Percentiles rank a stretch among this genome's conserved stretches.
Evolutionary conservation across 2,113 vertebrate genomes (phyloP).

Genomic region (Axis porcinus): DNA sequence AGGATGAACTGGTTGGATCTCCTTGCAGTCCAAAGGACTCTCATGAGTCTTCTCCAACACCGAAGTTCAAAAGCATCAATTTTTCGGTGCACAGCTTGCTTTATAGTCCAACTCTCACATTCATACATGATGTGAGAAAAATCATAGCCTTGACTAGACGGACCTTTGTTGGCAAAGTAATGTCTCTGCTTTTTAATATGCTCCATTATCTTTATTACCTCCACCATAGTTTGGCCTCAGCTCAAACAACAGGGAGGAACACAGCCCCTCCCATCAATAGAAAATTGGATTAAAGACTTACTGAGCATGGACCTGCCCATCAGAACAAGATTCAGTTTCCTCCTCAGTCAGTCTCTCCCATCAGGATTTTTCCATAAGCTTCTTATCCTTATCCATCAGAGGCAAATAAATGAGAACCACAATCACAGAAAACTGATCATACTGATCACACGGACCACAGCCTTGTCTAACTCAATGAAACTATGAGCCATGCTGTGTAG

Average conservation of each 20-base stretch:
- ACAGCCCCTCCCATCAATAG: background rate
- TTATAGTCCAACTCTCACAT: background rate
- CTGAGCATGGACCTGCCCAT: background rate
- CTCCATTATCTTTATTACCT: background rate
- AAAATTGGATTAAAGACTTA: background rate
- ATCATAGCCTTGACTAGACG: background rate
- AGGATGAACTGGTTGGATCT: background rate
- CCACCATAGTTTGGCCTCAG: background rate
- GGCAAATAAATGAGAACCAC: background rate
- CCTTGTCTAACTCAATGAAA: background rate
- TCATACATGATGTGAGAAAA: background rate
- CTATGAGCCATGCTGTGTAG: background rate
- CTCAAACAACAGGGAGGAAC: background rate
- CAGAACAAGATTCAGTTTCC: background rate
- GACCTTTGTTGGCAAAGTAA: background rate
- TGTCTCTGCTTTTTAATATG: background rate
- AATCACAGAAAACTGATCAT: background rate
- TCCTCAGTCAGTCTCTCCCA: background rate
- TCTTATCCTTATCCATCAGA: background rate
- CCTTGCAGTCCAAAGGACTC: background rate
- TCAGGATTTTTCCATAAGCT: background rate
- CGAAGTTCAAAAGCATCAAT: background rate
- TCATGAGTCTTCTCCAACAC: background rate
- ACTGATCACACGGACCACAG: background rate
- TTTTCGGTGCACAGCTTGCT: fast-evolving